A percentile compares a stretch with the other conserved stretches of the same genome.
These are phyloP conservation scores for Pterostichus niger DNA, from an alignment of 2,888 invertebrate genomes.

Conservation along the genomic window DNA sequence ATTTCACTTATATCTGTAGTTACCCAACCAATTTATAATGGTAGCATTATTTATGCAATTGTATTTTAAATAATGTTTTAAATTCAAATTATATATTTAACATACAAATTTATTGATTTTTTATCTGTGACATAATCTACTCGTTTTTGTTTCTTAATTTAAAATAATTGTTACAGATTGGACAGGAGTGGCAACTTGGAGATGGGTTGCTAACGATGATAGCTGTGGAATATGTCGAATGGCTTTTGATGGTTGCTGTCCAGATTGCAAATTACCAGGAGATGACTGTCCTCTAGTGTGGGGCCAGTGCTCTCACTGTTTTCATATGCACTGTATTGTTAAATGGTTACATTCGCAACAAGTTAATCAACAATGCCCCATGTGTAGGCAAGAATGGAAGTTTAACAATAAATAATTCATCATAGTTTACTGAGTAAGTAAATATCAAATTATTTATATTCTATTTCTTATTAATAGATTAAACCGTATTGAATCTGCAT, in stretches of 20 bases:
- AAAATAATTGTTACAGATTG: slow-evolving; percentile 81
- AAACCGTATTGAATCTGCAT: neutral
- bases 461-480: neutral
- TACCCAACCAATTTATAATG: slow-evolving; percentile 1
- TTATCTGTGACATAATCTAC: neutral
- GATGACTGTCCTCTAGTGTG: slow-evolving; percentile 99
- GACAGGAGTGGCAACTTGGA: slow-evolving; percentile 98
- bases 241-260: slow-evolving; percentile 99
- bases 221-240: slow-evolving; percentile 99
- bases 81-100: neutral
- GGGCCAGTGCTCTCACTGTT: slow-evolving; percentile 99
- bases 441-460: slow-evolving; percentile 32
- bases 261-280: slow-evolving; percentile 97
- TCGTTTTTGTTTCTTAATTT: slow-evolving; percentile 18
- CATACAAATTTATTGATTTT: slow-evolving; percentile 64
- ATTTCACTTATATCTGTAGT: neutral
- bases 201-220: slow-evolving; percentile 99
- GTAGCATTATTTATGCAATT: neutral
- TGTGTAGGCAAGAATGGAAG: slow-evolving; percentile 99
- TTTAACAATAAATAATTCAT: slow-evolving; percentile 87
- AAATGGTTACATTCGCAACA: slow-evolving; percentile 99
- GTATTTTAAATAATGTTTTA: neutral
- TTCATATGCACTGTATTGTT: slow-evolving; percentile 99
- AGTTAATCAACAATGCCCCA: slow-evolving; percentile 92
- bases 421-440: slow-evolving; percentile 36